Evolutionary conservation across 2,888 invertebrate species (phyloP).

Genomic region (Nowickia ferox): DNA sequence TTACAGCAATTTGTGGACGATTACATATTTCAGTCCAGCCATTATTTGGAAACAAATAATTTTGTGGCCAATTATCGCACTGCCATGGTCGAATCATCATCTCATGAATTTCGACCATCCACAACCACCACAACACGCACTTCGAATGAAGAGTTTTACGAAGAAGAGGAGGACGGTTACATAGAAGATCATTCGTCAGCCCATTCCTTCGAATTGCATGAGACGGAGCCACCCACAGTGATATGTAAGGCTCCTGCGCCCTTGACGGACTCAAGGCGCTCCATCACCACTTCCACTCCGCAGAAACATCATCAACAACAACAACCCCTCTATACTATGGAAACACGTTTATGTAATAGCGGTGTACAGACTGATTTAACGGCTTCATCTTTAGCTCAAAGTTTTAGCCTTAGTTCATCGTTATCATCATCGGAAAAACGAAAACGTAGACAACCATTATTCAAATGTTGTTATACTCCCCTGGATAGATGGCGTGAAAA

Average conservation of each 20-base stretch:
- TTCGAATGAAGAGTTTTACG: slow-evolving; percentile 75
- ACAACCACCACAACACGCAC: slow-evolving; percentile 78
- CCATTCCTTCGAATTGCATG: slow-evolving; percentile 78
- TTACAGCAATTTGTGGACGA: slow-evolving; percentile 80
- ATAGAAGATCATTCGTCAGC: slow-evolving; percentile 70
- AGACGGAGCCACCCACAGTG: slow-evolving; percentile 78
- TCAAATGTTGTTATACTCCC: slow-evolving; percentile 83
- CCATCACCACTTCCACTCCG: slow-evolving; percentile 19
- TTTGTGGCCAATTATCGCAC: slow-evolving; percentile 83
- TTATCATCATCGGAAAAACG: slow-evolving; percentile 74
- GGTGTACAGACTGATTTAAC: slow-evolving; percentile 81
- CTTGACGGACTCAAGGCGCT: slow-evolving; percentile 34
- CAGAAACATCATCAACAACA: slow-evolving; percentile 66
- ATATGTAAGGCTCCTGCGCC: slow-evolving; percentile 78
- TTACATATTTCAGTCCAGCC: slow-evolving; percentile 82
- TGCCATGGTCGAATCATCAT: slow-evolving; percentile 82
- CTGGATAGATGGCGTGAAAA: slow-evolving; percentile 82
- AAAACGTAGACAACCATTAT: slow-evolving; percentile 79
- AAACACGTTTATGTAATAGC: slow-evolving; percentile 80
- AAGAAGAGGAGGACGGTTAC: slow-evolving; percentile 64
- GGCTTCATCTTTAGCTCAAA: slow-evolving; percentile 75
- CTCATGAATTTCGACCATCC: slow-evolving; percentile 82
- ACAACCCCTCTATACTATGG: slow-evolving; percentile 68
- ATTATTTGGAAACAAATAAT: slow-evolving; percentile 82
- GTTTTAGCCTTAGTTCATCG: slow-evolving; percentile 75